These are phyloP conservation scores for Drosophila putrida DNA, from an alignment of 2,888 invertebrate genomes.

Conservation along the genomic window DNA sequence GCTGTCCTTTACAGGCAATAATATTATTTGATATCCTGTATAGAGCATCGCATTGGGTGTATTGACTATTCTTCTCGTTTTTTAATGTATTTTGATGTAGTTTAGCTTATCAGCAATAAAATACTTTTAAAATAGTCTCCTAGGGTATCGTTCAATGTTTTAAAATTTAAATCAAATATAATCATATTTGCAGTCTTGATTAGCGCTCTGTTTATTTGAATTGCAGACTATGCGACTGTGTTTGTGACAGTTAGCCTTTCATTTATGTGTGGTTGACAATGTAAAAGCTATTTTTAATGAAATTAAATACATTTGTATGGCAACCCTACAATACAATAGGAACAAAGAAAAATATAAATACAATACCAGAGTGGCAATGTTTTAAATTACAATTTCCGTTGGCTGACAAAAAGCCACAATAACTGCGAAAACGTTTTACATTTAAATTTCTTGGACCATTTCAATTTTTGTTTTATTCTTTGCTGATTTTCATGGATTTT, in stretches of 20 bases:
- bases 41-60: neutral
- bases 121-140: neutral
- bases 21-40: constrained; percentile 5
- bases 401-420: constrained; percentile 42
- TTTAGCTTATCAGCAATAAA: neutral
- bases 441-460: constrained; percentile 35
- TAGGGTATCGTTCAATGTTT: neutral
- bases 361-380: constrained; percentile 30
- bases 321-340: constrained; percentile 16
- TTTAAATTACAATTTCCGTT: constrained; percentile 70
- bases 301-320: constrained; percentile 58
- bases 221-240: constrained; percentile 34
- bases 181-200: constrained; percentile 15
- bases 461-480: constrained; percentile 44
- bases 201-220: constrained; percentile 24
- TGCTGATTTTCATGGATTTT: constrained; percentile 65
- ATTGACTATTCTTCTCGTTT: neutral
- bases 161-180: neutral
- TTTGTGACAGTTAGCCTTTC: constrained; percentile 26
- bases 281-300: constrained; percentile 49
- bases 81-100: neutral
- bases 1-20: neutral
- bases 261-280: constrained; percentile 42
- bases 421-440: constrained; percentile 30
- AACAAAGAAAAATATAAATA: constrained; percentile 17